These are phyloP conservation scores for Stegophylla sp. DNA, from an alignment of 2,888 invertebrate genomes.

Conservation along the genomic window DNA sequence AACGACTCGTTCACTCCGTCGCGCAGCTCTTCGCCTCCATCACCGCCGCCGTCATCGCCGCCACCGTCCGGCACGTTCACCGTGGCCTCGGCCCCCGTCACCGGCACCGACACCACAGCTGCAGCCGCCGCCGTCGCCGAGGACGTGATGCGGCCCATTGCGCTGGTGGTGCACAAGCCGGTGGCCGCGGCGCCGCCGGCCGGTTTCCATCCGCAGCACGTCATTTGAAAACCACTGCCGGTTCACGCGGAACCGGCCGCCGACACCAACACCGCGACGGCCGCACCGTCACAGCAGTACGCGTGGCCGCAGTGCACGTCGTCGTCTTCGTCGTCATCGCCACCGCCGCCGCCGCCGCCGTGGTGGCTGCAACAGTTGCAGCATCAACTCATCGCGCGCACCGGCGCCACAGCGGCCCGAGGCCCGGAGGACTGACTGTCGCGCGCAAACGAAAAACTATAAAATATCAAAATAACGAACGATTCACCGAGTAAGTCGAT, in stretches of 20 bases:
- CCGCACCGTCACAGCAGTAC: constrained; percentile 59
- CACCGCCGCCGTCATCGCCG: constrained; percentile 62
- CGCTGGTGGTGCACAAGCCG: constrained; percentile 64
- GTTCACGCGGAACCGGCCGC: constrained; percentile 69
- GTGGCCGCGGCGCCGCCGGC: constrained; percentile 66
- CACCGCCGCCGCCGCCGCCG: constrained; percentile 60
- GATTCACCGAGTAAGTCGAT: too few relatives aligned
- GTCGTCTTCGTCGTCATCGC: constrained; percentile 55
- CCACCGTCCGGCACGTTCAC: constrained; percentile 14
- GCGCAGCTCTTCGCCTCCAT: too few relatives aligned
- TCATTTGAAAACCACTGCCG: constrained; percentile 86
- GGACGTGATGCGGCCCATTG: constrained; percentile 45
- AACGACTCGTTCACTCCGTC: too few relatives aligned
- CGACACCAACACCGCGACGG: constrained; percentile 56
- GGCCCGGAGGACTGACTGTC: too few relatives aligned
- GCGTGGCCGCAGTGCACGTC: constrained; percentile 60
- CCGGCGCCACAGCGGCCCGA: constrained; percentile 56
- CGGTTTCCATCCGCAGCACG: constrained; percentile 70
- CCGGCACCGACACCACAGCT: background rate
- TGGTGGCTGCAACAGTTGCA: too few relatives aligned
- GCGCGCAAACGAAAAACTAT: too few relatives aligned
- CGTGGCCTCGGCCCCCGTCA: background rate
- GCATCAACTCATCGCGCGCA: too few relatives aligned
- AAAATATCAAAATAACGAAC: too few relatives aligned
- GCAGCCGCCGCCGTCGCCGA: constrained; percentile 22